Evolutionary conservation across 2,797 vertebrate species (phyloP), one percentile per base, ranked within the genome.

Genomic region (Protosalanx chinensis): DNA sequence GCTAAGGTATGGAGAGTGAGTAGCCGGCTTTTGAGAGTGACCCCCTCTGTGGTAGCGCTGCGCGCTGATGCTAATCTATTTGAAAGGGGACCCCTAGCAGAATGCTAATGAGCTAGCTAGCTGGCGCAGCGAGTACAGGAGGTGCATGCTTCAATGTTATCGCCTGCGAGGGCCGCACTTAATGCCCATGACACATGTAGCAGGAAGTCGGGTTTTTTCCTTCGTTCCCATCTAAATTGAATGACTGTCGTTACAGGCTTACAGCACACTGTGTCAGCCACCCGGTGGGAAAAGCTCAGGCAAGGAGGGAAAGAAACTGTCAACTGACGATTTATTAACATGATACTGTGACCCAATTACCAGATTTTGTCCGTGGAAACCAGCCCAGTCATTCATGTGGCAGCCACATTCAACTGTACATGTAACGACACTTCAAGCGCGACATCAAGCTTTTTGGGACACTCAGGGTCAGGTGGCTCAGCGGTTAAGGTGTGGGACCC

Each of bases 31-130:
- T 72, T 73, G 77, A 85, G 81, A 37, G 73, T 86, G 87, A 89
- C 88, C 86, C 41, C 86, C 86, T 88, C 88, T 87, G 79, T 80
- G 65, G 84, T 76, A 7, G 77, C 67, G 61, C 78, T 76, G 20
- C 6, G 10, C 8, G 29, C 13, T 81, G 86, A 88, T 83, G 83
- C 80, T 83, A 86, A 85, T 86, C 86, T 83, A 49, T 82, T 81
- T 86, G 88, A 88, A 88, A 84, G 88, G 63, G 75, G 78, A 27
- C 68, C 46, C 71, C 84, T 75, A 71, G 73, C 49, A 63, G 85
- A 87, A 90, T 88, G 82, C 78, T 86, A 90, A 89, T 87, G 79
- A 86, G 82, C 78, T 15, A 30, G 72, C 76, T 68, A 30, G 71
- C 76, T 68, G 30, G 72, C 77, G 59, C 62, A 67, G 81, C 53